Percentiles rank a stretch among this genome's conserved stretches.
Evolutionary conservation across 2,113 vertebrate genomes (phyloP).

Genomic region (Vimba vimba): DNA sequence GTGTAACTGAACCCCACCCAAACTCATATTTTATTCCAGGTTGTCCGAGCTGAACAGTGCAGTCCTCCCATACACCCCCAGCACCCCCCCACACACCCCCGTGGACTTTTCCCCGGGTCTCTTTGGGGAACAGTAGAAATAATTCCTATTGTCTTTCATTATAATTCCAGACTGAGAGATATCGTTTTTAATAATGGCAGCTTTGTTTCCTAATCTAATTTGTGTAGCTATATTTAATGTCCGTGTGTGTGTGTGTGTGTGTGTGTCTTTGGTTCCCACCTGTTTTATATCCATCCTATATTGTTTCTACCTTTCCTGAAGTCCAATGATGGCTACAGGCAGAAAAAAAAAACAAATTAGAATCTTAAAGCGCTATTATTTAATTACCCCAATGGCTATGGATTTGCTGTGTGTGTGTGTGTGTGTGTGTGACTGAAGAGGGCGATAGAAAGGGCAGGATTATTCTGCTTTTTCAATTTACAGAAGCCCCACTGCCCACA

Average conservation of each 20-base stretch:
- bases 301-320: conserved; percentile 77
- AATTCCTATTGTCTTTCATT: conserved; percentile 49
- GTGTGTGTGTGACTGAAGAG: conserved; percentile 47
- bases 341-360: conserved; percentile 90
- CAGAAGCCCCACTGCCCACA: conserved; percentile 39
- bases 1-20: conserved; percentile 24
- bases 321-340: conserved; percentile 82
- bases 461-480: conserved; percentile 62
- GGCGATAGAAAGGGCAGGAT: conserved; percentile 59
- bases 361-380: conserved; percentile 99
- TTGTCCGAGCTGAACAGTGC: conserved; percentile 36
- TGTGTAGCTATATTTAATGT: conserved; percentile 39
- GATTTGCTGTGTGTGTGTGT: conserved; percentile 74
- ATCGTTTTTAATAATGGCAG: conserved; percentile 42
- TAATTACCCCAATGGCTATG: conserved; percentile 98
- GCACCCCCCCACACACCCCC: background rate
- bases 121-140: conserved; percentile 11
- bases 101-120: background rate
- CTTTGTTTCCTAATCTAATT: conserved; percentile 59
- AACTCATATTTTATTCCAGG: conserved; percentile 39
- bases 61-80: background rate
- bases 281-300: conserved; percentile 54
- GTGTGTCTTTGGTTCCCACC: conserved; percentile 43
- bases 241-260: background rate
- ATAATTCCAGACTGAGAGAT: conserved; percentile 37